Base-by-base conservation (phyloP, 2,797 vertebrate species). In the Perodicticus potto region DNA sequence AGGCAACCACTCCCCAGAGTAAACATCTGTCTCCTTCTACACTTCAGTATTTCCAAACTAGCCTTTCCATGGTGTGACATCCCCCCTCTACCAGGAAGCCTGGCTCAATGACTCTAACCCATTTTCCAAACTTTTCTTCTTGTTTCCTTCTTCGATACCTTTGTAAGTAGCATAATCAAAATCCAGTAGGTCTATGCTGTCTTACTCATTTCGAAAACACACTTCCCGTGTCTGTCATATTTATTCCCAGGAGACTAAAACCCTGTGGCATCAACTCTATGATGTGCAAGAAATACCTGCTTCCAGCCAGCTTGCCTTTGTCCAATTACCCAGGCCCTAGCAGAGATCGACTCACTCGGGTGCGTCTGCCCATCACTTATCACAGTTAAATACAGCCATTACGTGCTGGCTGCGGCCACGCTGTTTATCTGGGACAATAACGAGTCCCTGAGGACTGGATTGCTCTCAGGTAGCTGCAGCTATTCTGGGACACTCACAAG, bases 391-490 rank as follows among this genome's bases (percentile, higher is more conserved):
- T 95, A 92, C 97, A 97, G 97, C 96, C 94, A 97, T 97, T 97
- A 97, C 70, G 73, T 80, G 91, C 92, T 96, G 97, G 96, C 94
- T 20, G 74, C 32, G 6, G 95, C 86, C 77, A 43, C 2, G 27
- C 89, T 97, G 96, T 97, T 97, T 97, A 97, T 97, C 97, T 97
- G 96, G 95, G 93, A 97, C 97, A 97, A 97, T 97, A 96, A 95
- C 19, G 82, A 95, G 96, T 97, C 97, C 97, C 97, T 17, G 61
- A 93, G 97, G 95, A 97, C 94, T 32, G 93, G 85, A 19, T 59
- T 37, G 84, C 89, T 97, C 97, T 97, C 96, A 96, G 96, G 96
- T 97, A 96, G 95, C 97, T 1, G 59, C n/a, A 61, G 97, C 97
- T 97, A 97, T 98, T 97, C 96, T 96, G 89, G 96, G 96, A 94